Evolutionary conservation across 2,797 vertebrate species (phyloP).

Genomic region (Poeciliopsis paucimaculata): DNA sequence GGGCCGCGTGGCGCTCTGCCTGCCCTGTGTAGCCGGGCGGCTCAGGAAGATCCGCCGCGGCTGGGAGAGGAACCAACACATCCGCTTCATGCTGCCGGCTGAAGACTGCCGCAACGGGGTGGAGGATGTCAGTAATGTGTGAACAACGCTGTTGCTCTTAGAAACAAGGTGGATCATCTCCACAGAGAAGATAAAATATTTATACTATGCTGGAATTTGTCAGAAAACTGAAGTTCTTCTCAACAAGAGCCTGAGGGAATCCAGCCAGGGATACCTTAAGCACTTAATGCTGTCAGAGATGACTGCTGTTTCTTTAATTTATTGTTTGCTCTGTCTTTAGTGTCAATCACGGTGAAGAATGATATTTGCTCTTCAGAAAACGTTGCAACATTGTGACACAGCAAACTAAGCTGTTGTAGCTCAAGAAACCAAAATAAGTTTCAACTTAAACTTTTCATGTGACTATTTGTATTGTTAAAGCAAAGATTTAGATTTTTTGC

Average conservation of each 20-base stretch:
- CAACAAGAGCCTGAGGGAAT: background rate
- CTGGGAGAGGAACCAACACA: constrained; percentile 82
- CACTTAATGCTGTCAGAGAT: constrained; percentile 21
- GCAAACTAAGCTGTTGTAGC: background rate
- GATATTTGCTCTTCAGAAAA: background rate
- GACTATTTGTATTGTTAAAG: background rate
- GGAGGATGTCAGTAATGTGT: constrained; percentile 71
- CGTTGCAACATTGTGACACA: background rate
- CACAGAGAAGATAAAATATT: constrained; percentile 36
- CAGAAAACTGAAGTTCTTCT: constrained; percentile 2
- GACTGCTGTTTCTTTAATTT: constrained; percentile 20
- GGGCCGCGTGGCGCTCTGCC: constrained; percentile 76
- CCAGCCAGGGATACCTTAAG: constrained; percentile 4
- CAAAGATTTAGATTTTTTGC: background rate
- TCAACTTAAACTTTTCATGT: background rate
- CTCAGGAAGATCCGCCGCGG: constrained; percentile 87
- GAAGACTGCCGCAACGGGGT: constrained; percentile 41
- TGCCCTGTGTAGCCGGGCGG: constrained; percentile 81
- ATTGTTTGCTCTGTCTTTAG: constrained; percentile 6
- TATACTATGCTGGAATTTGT: constrained; percentile 10
- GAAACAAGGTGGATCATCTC: constrained; percentile 3
- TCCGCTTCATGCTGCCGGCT: constrained; percentile 62
- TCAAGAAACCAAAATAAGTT: background rate
- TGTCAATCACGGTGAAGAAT: constrained; percentile 1
- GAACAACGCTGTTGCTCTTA: constrained; percentile 16